These are phyloP conservation scores for Orientallactaga bullata DNA, from an alignment of 2,113 vertebrate genomes.

Conservation along the genomic window DNA sequence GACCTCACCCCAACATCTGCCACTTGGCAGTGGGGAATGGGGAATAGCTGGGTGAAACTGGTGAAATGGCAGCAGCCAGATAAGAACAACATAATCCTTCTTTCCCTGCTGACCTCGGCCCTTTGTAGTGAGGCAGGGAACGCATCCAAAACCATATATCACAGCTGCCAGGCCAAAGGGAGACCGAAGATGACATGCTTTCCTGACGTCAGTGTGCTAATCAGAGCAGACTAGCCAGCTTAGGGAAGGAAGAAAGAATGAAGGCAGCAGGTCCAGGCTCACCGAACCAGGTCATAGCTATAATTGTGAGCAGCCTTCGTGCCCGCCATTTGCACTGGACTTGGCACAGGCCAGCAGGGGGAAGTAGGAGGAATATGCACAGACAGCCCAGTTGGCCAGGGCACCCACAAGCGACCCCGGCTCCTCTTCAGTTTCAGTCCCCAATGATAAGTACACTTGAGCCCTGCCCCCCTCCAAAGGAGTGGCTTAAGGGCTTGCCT, in stretches of 20 bases:
- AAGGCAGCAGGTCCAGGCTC: background rate
- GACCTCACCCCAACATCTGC: constrained; percentile 68
- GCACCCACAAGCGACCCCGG: rapidly evolving
- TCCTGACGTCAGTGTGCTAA: constrained; percentile 32
- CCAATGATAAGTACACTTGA: background rate
- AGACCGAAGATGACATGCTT: constrained; percentile 26
- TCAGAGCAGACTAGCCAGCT: constrained; percentile 15
- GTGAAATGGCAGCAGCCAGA: background rate
- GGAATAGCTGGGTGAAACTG: constrained; percentile 59
- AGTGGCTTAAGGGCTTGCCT: background rate
- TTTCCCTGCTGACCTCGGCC: background rate
- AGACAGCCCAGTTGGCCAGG: background rate
- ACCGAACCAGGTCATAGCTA: background rate
- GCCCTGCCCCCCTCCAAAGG: background rate
- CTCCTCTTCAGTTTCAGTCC: background rate
- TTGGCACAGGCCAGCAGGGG: rapidly evolving
- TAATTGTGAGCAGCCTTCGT: background rate
- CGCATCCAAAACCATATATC: background rate
- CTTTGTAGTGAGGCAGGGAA: constrained; percentile 7
- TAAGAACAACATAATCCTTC: constrained; percentile 27
- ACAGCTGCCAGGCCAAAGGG: background rate
- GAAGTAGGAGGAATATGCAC: background rate
- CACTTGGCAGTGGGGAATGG: background rate
- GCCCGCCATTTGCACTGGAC: background rate
- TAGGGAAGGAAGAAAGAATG: background rate